Base-by-base conservation (phyloP, 2,888 invertebrate species). In the Xylophagus ater region DNA sequence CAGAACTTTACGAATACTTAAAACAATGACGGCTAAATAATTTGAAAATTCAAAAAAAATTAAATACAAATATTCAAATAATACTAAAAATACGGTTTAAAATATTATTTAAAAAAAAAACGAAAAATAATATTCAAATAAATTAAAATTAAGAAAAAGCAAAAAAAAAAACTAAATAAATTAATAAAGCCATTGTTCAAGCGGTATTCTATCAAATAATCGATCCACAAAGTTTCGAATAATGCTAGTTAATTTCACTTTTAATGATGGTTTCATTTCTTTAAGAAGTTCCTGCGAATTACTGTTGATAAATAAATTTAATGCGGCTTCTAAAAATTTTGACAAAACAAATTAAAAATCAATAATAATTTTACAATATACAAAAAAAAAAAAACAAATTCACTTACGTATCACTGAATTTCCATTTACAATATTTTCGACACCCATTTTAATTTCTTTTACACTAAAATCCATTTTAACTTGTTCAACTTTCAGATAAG, bases 401-500 rank as follows among this genome's bases (percentile, higher is more conserved):
- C 6, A 72, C 81, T 73, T 65, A 87, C 87, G 81, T 51, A 87
- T 66, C 24, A 87, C 82, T 13, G 80, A 68, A 57, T 86, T 87
- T 51, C 81, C 78, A 55, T 83, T 83, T 48, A 83, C 80, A 35
- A 86, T 72, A 55, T 86, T 86, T 55, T 85, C 81, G 18, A 87
- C 86, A 12, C 86, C 86, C 87, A 87, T 87, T 59, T 73, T 73
- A 32, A 87, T 85, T 49, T 81, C 74, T 54, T 77, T 78, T 13
- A 87, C 85, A 55, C 80, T 82, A 64, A 87, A 87, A 62, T 87
- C 87, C 71, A 87, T 80, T 60, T 87, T 87, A 8, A 86, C 70
- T 53, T 84, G 78, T 55, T 83, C 76, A 42, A 86, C 69, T 42
- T 69, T 71, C 37, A 87, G 66, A 59, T 76, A 83, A 10, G 76